Evolutionary conservation across 2,888 invertebrate genomes (phyloP).

Genomic region (Aphodius sticticus): DNA sequence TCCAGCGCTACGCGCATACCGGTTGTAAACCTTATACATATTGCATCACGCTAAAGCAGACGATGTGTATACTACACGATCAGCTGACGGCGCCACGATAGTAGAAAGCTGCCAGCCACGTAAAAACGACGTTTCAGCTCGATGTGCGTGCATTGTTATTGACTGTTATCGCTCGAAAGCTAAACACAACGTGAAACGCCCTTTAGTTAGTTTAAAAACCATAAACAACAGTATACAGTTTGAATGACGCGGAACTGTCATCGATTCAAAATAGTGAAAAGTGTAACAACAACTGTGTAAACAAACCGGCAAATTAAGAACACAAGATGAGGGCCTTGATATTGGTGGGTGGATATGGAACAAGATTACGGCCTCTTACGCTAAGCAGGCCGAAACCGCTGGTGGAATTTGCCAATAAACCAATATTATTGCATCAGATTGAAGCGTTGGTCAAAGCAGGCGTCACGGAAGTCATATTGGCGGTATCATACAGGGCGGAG

Average conservation of each 20-base stretch:
- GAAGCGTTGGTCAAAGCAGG: constrained; percentile 88
- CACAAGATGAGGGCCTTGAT: constrained; percentile 87
- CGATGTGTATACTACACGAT: not conserved
- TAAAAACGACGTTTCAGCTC: not conserved
- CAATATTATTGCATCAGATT: constrained; percentile 97
- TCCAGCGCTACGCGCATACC: not conserved
- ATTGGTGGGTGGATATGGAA: constrained; percentile 98
- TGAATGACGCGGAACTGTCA: not conserved
- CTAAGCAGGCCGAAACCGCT: constrained; percentile 97
- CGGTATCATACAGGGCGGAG: constrained; percentile 97
- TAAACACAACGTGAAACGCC: not conserved
- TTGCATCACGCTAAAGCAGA: not conserved
- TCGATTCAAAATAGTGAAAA: not conserved
- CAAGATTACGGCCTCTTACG: constrained; percentile 93
- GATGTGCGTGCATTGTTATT: not conserved
- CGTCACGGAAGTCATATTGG: constrained; percentile 90
- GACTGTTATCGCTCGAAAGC: not conserved
- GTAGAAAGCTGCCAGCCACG: not conserved
- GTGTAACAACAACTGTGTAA: not conserved
- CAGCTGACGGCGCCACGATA: not conserved
- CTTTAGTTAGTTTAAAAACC: not conserved
- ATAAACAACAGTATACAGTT: not conserved
- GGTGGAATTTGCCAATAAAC: constrained; percentile 99
- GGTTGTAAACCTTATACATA: not conserved
- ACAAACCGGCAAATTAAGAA: not conserved